A percentile compares a stretch with the other conserved stretches of the same genome.
Conservation (phyloP, 2,113 vertebrate species). For the Prunella himalayana region DNA sequence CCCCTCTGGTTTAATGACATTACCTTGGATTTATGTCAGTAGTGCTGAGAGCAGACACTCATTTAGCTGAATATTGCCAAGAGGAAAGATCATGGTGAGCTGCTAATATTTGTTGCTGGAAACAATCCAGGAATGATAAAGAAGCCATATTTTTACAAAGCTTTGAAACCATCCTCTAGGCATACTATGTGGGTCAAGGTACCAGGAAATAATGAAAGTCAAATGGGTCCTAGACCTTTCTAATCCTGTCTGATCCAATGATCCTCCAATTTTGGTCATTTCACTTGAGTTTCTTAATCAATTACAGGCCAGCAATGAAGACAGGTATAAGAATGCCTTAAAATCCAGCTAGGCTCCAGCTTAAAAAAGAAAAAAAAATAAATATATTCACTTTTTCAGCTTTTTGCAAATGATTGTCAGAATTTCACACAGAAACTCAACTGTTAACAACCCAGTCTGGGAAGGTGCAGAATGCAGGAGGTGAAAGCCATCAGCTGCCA, state of each 20-base stretch:
- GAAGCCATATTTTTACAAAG: neutral
- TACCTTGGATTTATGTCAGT: neutral
- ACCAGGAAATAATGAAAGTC: neutral
- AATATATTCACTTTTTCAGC: neutral
- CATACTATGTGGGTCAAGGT: neutral
- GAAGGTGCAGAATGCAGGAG: neutral
- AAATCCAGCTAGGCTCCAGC: neutral
- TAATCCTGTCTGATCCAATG: slow-evolving; percentile 15
- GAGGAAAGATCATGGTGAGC: neutral
- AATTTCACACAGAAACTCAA: neutral
- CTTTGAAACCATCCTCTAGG: neutral
- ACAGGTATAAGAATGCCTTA: neutral
- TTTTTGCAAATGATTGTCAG: neutral
- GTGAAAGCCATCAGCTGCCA: neutral
- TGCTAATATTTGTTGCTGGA: neutral
- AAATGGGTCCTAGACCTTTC: neutral
- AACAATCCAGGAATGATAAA: neutral
- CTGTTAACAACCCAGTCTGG: neutral
- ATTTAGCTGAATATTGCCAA: neutral
- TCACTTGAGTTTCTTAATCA: neutral
- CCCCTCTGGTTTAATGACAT: neutral
- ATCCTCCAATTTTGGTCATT: neutral
- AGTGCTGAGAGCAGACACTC: neutral
- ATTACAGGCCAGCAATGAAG: neutral
- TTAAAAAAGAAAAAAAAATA: neutral